Percentiles rank a stretch among this genome's conserved stretches.
These are phyloP conservation scores for Rissa tridactyla DNA, from an alignment of 2,113 vertebrate genomes.

Conservation along the genomic window DNA sequence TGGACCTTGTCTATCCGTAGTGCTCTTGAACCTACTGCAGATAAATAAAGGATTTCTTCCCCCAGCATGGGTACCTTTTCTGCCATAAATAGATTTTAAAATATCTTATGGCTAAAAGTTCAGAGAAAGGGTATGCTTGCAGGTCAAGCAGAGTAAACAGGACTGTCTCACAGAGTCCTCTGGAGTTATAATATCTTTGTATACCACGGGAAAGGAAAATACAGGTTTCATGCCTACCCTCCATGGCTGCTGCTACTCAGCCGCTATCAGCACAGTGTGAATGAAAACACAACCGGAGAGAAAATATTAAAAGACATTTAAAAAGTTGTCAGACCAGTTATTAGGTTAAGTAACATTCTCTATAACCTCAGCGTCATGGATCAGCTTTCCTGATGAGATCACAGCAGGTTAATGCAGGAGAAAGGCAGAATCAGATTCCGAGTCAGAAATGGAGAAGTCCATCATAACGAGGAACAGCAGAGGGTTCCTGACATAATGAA, in stretches of 20 bases:
- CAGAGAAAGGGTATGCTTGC: background rate
- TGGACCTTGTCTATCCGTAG: background rate
- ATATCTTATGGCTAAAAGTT: background rate
- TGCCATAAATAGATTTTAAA: background rate
- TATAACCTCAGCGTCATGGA: slow-evolving; percentile 3
- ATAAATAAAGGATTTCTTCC: background rate
- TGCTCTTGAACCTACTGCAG: background rate
- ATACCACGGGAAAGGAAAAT: background rate
- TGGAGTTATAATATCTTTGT: background rate
- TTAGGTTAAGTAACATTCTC: background rate
- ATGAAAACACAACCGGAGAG: background rate
- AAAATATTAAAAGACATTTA: slow-evolving; percentile 34
- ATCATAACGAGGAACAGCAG: background rate
- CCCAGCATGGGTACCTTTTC: background rate
- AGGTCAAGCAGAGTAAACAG: background rate
- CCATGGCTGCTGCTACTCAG: background rate
- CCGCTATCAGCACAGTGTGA: background rate
- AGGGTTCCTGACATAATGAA: background rate
- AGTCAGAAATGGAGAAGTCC: background rate
- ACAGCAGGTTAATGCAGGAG: background rate
- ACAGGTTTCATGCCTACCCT: background rate
- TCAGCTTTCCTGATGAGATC: slow-evolving; percentile 41
- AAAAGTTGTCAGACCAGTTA: slow-evolving; percentile 19
- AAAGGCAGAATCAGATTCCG: background rate
- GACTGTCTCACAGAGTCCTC: background rate